Percentiles rank a stretch among this genome's conserved stretches.
Evolutionary conservation across 2,113 vertebrate species (phyloP).

Genomic region (Hypomesus transpacificus): DNA sequence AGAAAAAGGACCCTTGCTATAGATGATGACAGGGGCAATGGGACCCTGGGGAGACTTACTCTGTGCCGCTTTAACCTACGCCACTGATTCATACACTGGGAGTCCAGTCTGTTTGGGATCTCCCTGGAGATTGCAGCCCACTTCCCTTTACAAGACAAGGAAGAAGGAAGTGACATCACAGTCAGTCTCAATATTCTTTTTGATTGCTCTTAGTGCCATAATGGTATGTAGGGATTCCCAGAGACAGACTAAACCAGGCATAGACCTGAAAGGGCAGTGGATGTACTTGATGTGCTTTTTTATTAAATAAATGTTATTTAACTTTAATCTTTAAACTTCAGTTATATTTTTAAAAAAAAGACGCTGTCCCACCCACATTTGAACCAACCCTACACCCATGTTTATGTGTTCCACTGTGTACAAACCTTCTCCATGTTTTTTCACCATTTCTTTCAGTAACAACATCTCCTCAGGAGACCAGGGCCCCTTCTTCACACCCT

Average conservation of each 20-base stretch:
- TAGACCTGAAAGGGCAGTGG: too few species aligned
- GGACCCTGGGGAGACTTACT: neutral
- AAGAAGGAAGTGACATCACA: neutral
- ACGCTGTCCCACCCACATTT: too few species aligned
- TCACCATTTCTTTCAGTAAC: constrained; percentile 71
- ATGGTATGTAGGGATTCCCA: too few species aligned
- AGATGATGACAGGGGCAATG: too few species aligned
- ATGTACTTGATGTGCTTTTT: too few species aligned
- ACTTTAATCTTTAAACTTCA: too few species aligned
- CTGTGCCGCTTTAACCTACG: constrained; percentile 53
- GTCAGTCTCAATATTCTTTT: neutral
- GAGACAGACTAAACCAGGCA: too few species aligned
- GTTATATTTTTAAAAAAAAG: too few species aligned
- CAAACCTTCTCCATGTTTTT: constrained; percentile 85
- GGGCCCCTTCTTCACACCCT: constrained; percentile 75
- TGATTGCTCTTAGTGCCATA: too few species aligned
- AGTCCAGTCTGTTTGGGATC: constrained; percentile 74
- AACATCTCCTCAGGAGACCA: constrained; percentile 78
- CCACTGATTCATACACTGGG: constrained; percentile 87
- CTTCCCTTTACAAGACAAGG: constrained; percentile 67
- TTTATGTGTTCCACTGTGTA: neutral
- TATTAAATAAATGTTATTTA: too few species aligned
- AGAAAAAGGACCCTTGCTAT: too few species aligned
- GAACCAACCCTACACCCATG: too few species aligned
- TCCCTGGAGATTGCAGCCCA: constrained; percentile 88